Conservation (phyloP, 35 echinoderm and acorn worm species). For the Heliocidaris tuberculata region DNA sequence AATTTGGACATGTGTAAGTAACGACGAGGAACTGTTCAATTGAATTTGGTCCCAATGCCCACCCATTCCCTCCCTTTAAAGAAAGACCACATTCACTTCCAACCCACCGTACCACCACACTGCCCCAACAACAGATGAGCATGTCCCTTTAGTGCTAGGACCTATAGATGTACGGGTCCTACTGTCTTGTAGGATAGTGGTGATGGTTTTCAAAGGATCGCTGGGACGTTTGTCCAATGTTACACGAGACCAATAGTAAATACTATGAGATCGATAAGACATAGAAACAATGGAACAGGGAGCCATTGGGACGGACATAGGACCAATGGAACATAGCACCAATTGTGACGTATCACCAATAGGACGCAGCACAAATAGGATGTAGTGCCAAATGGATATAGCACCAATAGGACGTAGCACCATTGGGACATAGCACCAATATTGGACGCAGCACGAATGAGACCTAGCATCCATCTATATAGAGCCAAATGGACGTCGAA, state of each 20-base stretch:
- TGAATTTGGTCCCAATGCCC: not conserved
- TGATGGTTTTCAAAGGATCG: too few species aligned
- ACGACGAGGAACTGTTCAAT: not conserved
- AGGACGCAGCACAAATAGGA: not conserved
- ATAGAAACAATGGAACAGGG: not conserved
- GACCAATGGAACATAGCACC: not conserved
- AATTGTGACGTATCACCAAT: too few species aligned
- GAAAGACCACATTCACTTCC: not conserved
- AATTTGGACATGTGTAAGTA: constrained; percentile 92
- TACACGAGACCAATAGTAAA: too few species aligned
- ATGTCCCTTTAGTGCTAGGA: too few species aligned
- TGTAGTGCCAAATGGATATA: not conserved
- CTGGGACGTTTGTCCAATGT: too few species aligned
- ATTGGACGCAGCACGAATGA: not conserved
- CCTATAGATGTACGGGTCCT: too few species aligned
- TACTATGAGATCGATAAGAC: too few species aligned
- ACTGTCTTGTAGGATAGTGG: too few species aligned
- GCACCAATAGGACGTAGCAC: too few species aligned
- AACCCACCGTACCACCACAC: not conserved
- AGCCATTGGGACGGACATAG: not conserved
- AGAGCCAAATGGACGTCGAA: not conserved
- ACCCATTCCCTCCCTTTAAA: not conserved
- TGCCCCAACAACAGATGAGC: not conserved
- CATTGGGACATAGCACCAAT: not conserved
- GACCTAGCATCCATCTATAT: not conserved